Evolutionary conservation across 1,140 invertebrate species (phyloP).

Genomic region (Papilio aristodemus): DNA sequence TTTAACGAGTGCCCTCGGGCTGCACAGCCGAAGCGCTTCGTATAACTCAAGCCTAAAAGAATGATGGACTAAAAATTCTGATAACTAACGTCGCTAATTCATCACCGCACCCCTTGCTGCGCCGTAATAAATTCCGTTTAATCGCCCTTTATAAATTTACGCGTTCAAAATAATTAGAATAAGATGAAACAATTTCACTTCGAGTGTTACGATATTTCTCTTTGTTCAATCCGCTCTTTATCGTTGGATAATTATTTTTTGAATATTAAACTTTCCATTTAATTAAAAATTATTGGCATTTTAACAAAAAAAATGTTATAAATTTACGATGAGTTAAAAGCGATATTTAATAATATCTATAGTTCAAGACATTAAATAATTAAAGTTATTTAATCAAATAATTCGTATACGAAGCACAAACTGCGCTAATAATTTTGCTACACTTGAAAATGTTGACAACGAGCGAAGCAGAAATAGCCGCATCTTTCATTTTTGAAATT

Average conservation of each 20-base stretch:
- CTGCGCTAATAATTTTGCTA: slow-evolving; percentile 25
- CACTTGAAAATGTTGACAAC: slow-evolving; percentile 30
- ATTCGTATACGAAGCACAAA: slow-evolving; percentile 6
- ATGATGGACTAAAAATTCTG: slow-evolving; percentile 34
- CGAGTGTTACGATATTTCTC: not conserved
- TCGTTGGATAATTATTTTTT: not conserved
- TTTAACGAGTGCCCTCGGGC: slow-evolving; percentile 32
- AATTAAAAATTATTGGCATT: too few species aligned
- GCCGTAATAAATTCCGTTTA: slow-evolving; percentile 10
- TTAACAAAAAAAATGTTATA: too few species aligned
- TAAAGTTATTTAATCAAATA: not conserved
- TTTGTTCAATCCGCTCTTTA: not conserved
- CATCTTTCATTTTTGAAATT: slow-evolving; percentile 33
- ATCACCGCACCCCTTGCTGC: not conserved
- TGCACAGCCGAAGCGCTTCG: slow-evolving; percentile 18
- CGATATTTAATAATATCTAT: not conserved
- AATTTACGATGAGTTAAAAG: too few species aligned
- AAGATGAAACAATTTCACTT: slow-evolving; percentile 11
- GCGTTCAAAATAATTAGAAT: slow-evolving; percentile 14
- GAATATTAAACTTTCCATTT: too few species aligned
- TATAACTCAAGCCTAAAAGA: slow-evolving; percentile 34
- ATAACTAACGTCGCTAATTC: slow-evolving; percentile 31
- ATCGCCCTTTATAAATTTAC: slow-evolving; percentile 18
- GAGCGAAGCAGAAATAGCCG: slow-evolving; percentile 29
- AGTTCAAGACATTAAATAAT: not conserved